Evolutionary conservation across 1,140 invertebrate species (phyloP).

Genomic region (Dermatophagoides farinae): DNA sequence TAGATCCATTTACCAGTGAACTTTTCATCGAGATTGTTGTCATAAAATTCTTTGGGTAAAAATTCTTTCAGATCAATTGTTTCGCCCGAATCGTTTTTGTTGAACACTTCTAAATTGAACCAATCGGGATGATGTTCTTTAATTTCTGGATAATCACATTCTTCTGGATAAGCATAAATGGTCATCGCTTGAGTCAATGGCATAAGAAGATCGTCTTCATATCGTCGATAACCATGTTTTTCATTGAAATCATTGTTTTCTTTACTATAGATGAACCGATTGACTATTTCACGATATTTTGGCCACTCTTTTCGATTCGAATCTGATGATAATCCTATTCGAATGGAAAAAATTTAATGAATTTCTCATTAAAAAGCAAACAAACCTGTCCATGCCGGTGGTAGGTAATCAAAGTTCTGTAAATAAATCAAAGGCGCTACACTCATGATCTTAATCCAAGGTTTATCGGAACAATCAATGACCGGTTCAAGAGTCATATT

Average conservation of each 20-base stretch:
- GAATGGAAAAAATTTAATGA: too few species aligned
- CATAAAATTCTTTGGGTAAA: background rate
- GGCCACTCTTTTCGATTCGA: background rate
- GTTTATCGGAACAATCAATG: too few species aligned
- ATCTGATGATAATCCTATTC: background rate
- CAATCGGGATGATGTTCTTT: background rate
- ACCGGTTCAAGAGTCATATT: too few species aligned
- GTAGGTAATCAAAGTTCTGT: too few species aligned
- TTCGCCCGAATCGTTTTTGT: background rate
- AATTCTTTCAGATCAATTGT: background rate
- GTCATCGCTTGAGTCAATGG: slow-evolving; percentile 10
- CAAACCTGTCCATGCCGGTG: too few species aligned
- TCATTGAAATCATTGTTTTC: background rate
- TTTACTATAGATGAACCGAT: background rate
- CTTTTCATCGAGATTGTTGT: background rate
- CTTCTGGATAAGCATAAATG: slow-evolving; percentile 9
- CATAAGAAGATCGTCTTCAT: background rate
- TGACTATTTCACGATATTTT: background rate
- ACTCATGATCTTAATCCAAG: too few species aligned
- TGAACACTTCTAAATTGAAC: slow-evolving; percentile 3
- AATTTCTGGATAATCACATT: slow-evolving; percentile 10
- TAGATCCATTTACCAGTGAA: slow-evolving; percentile 4
- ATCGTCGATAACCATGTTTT: background rate
- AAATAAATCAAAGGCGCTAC: too few species aligned
- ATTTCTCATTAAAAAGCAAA: too few species aligned